These are phyloP conservation scores for Antigone vipio DNA, from an alignment of 2,113 vertebrate genomes.

Conservation along the genomic window DNA sequence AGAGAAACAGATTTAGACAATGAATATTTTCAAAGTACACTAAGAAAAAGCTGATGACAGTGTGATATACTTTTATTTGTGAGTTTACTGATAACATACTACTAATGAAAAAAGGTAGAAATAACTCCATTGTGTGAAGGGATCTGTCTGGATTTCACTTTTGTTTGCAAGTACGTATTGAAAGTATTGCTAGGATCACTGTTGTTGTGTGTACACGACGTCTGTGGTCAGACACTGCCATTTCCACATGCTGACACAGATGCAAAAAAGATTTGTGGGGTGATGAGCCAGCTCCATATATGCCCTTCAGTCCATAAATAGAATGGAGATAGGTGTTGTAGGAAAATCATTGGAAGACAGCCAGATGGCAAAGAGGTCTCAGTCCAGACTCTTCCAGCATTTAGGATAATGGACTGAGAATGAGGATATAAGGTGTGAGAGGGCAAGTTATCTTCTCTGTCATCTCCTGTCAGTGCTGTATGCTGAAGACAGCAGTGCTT, in stretches of 20 bases:
- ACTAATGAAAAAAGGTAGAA: not conserved
- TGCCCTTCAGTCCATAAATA: slow-evolving; percentile 9
- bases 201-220: rapidly evolving
- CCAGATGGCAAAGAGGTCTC: slow-evolving; percentile 7
- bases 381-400: not conserved
- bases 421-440: not conserved
- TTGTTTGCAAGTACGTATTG: not conserved
- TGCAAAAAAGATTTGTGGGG: not conserved
- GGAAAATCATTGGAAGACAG: not conserved
- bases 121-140: not conserved
- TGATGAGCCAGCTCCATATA: not conserved
- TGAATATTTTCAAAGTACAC: not conserved
- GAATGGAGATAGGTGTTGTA: not conserved
- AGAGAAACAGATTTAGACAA: not conserved
- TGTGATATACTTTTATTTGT: slow-evolving; percentile 1
- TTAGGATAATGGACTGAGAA: not conserved
- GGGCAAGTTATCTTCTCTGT: not conserved
- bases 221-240: not conserved
- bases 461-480: not conserved
- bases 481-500: not conserved
- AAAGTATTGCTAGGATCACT: not conserved
- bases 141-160: not conserved
- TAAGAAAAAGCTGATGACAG: not conserved
- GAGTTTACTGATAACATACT: not conserved
- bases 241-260: not conserved